Evolutionary conservation across 2,888 invertebrate species (phyloP), one percentile per base, ranked within the genome.

Genomic region (Tachina fera): DNA sequence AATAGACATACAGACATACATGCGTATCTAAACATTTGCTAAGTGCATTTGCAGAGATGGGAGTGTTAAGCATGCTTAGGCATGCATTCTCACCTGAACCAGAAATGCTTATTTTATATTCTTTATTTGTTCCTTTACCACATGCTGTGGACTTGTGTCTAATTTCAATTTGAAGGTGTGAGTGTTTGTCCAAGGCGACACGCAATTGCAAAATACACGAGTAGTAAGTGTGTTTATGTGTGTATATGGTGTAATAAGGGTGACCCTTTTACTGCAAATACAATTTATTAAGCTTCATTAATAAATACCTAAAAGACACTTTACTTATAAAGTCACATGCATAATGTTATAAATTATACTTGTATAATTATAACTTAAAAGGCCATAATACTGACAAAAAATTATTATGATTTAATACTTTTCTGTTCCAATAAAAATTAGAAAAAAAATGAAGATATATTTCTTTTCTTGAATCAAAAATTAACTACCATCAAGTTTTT

Each of bases 131-230:
- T 63, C 14, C 14, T 77, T 72, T 47, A 47, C 65, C 71, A n/a
- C 77, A 83, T 58, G 45, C 31, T 58, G 47, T 16, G 63, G 58
- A 14, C 14, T 11, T 39, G 16, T 19, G 56, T 65, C 8, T 77
- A 58, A 39, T 67, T 67, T 67, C 10, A 16, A 49, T 72, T 53
- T 53, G 9, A 39, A 67, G 70, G 77, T 81, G 75, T 60, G 65
- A 22, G 41, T 63, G n/a, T 63, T 68, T 45, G 31, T 49, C 39
- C 5, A 77, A 53, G 45, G 0, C 22, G 63, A 65, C 47, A 79
- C 45, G 45, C 61, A 47, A 14, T 41, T 65, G 79, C 61, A 45
- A n/a, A n/a, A 47, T 63, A 13, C 16, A 16, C 60, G n/a, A 3
- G 22, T 67, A n/a, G 56, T 56, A 31, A 3, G 56, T 31, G 45